Base-by-base conservation (phyloP, 2,888 invertebrate species). In the Stenchaetothrips biformis region DNA sequence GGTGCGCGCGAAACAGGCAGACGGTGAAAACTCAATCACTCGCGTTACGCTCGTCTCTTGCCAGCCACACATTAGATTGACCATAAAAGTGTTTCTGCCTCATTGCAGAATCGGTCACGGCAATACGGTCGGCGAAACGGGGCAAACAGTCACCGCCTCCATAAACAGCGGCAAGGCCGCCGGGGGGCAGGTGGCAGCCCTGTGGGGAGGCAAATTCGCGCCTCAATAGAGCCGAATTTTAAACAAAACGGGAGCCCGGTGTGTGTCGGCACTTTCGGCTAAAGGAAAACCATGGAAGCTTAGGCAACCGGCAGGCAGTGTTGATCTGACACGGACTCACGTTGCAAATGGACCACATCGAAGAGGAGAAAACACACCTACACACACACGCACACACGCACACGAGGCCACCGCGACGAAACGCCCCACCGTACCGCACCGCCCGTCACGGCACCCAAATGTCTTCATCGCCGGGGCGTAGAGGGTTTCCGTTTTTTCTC, bases 321-420 rank as follows among this genome's bases (percentile, higher is more conserved):
- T 2, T 7, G 53, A 13, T 53, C 53, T 16, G 53, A 11, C 67
- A 74, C 21, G 37, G 25, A 74, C 25, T 25, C 2, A 74, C 21
- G 11, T 74, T 25, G 67, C 67, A 11, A 74, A 74, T 25, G 9
- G 25, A 74, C 67, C 67, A 25, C n/a, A 25, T 74, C 67, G 67
- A 2, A 53, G 67, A 18, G 18, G 1, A 37, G 67, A 53, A n/a
- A n/a, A n/a, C n/a, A n/a, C n/a, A n/a, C n/a, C n/a, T n/a, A 37
- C 37, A 53, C 53, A 53, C 67, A 67, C 67, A 67, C 67, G 21
- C 67, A 67, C 67, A 67, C 21, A 67, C 67, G 25, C 67, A 25
- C 25, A 67, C 67, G 21, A 2, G 37, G 37, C 37, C 7, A 74
- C 67, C 67, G 25, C 25, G 67, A 74, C 67, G 21, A 11, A 74